phyloP scores from a whole-genome alignment of 2,797 vertebrate genomes.

The Tragelaphus oryx region DNA sequence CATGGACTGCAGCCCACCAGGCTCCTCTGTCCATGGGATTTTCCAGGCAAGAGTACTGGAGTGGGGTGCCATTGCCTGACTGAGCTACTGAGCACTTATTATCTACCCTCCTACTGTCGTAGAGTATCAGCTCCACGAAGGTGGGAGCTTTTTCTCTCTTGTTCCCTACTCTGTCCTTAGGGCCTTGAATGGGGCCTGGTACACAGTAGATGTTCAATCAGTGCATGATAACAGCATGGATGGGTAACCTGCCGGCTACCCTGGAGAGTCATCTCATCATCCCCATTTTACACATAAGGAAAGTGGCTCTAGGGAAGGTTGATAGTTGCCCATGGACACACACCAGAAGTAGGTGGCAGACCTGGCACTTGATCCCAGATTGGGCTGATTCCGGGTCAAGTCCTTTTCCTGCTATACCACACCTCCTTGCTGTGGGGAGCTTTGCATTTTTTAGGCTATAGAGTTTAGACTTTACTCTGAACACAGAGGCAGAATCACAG shows the following conservation, averaged over 20 bases:
- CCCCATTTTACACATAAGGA: neutral
- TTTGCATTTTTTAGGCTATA: neutral
- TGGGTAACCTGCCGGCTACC: neutral
- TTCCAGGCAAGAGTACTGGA: no score
- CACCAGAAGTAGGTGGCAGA: neutral
- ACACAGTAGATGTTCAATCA: neutral
- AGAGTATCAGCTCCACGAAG: neutral
- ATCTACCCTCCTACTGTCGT: fast-evolving
- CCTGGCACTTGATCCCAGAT: neutral
- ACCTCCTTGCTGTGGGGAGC: neutral
- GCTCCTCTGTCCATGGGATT: no score
- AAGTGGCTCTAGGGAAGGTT: neutral
- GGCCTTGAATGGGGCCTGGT: neutral
- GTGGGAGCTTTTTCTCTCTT: neutral
- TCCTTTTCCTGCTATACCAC: neutral
- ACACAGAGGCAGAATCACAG: neutral
- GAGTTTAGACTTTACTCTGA: neutral
- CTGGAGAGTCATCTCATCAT: neutral
- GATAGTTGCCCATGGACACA: neutral
- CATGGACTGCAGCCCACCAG: no score
- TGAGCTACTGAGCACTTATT: neutral
- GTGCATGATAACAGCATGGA: neutral
- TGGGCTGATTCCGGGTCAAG: neutral
- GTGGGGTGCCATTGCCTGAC: neutral
- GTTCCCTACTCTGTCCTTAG: neutral